Evolutionary conservation across 1,140 invertebrate genomes (phyloP).

Genomic region (Procambarus clarkii): DNA sequence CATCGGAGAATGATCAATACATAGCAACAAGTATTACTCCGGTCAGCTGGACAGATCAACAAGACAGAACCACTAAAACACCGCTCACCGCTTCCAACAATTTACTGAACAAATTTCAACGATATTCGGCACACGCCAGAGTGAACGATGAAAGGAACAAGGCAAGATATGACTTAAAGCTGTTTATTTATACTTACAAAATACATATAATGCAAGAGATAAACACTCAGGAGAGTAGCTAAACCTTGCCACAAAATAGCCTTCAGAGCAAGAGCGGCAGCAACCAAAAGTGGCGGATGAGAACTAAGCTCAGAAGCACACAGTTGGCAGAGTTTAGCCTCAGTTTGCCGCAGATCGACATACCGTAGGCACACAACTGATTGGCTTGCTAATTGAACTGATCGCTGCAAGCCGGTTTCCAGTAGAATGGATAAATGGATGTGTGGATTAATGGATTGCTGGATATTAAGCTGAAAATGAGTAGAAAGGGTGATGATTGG

Average conservation of each 20-base stretch:
- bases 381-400: conserved; percentile 54
- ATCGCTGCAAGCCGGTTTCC: conserved; percentile 46
- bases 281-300: conserved; percentile 25
- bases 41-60: background rate
- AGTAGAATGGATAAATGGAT: conserved; percentile 28
- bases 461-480: conserved; percentile 46
- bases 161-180: too few relatives aligned
- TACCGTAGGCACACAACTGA: conserved; percentile 45
- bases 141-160: too few relatives aligned
- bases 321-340: conserved; percentile 37
- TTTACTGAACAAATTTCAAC: background rate
- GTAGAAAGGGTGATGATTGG: conserved; percentile 29
- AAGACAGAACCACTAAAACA: background rate
- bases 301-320: background rate
- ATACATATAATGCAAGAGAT: background rate
- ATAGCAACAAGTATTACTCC: background rate
- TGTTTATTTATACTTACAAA: too few relatives aligned
- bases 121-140: background rate
- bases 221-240: background rate
- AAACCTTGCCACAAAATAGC: background rate
- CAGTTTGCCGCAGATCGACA: conserved; percentile 32
- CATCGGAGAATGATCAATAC: background rate
- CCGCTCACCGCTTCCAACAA: background rate
- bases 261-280: background rate
- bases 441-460: conserved; percentile 31